These are phyloP conservation scores for Metellina segmentata DNA, from an alignment of 2,888 invertebrate species.

Conservation along the genomic window DNA sequence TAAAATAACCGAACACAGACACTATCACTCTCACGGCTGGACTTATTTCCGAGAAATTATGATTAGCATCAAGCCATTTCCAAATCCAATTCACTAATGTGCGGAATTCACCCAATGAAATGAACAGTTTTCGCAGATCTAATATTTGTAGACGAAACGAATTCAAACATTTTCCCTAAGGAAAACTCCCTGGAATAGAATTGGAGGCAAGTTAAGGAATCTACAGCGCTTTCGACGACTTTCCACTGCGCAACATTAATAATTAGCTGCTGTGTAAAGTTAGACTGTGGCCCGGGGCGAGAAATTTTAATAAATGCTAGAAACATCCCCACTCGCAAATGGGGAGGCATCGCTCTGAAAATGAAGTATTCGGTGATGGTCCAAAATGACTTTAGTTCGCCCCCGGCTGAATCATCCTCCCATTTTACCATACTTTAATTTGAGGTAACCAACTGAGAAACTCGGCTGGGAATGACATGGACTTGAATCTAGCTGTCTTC, in stretches of 20 bases:
- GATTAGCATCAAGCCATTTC: neutral
- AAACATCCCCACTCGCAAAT: neutral
- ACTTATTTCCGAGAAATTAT: neutral
- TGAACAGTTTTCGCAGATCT: constrained; percentile 13
- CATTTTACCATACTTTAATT: neutral
- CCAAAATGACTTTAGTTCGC: neutral
- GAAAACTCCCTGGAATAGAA: constrained; percentile 33
- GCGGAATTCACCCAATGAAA: neutral
- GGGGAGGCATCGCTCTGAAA: too few species aligned
- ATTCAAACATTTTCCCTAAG: neutral
- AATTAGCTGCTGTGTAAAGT: constrained; percentile 46
- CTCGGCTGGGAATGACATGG: neutral
- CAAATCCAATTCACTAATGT: constrained; percentile 5
- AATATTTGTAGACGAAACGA: constrained; percentile 29
- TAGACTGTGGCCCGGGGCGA: constrained; percentile 16
- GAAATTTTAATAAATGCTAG: constrained; percentile 52
- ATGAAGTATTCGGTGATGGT: too few species aligned
- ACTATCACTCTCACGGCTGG: neutral
- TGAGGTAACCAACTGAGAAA: neutral
- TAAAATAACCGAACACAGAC: too few species aligned
- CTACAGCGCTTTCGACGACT: neutral
- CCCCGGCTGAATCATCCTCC: neutral
- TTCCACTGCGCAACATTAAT: constrained; percentile 28
- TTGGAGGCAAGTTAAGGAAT: neutral
- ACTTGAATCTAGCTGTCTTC: neutral